Base-by-base conservation (phyloP, 2,797 vertebrate species). In the Anguilla obscura region DNA sequence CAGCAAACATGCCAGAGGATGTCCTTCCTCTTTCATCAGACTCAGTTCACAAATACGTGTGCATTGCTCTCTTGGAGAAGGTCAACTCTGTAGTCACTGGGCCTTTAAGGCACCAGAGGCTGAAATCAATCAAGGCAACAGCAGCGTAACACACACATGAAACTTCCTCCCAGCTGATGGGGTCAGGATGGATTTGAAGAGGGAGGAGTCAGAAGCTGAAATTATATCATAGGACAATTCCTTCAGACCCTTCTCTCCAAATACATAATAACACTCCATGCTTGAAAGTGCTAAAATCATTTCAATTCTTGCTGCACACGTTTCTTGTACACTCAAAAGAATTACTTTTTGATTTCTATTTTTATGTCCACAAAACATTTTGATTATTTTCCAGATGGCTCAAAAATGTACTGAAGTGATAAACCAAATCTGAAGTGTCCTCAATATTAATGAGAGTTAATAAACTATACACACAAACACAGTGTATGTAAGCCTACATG, bases 311-410 rank as follows among this genome's bases (percentile, higher is more conserved):
- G 74, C 74, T 79, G 36, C 33, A 36, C 33, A 79, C 6, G 24
- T 79, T 79, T 45, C 30, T 21, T 40, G 21, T 5, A 45, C 33
- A 40, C 14, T 40, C 24, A n/a, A 69, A n/a, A 27, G 7, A 1
- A 69, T 69, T n/a, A 1, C 24, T 0, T 27, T 69, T 69, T 69
- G 4, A 69, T 3, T n/a, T 69, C 6, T 69, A 24, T 69, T 24
- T 69, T 69, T 69, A 10, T 27, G 63, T 58, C 56, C n/a, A 76
- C 36, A 76, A 76, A 76, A 76, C 30, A 69, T n/a, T 69, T 69
- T 9, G 14, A 69, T 69, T 27, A 7, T 24, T 76, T 36, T 76
- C 30, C 27, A 16, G 33, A 36, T 76, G 71, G 33, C 33, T 36
- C 5, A 16, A 74, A 66, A 74, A 76, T 76, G 10, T 36, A 14